Evolutionary conservation across 2,888 invertebrate species (phyloP), one percentile per base, ranked within the genome.

Genomic region (Drosophila neoperkinsi): DNA sequence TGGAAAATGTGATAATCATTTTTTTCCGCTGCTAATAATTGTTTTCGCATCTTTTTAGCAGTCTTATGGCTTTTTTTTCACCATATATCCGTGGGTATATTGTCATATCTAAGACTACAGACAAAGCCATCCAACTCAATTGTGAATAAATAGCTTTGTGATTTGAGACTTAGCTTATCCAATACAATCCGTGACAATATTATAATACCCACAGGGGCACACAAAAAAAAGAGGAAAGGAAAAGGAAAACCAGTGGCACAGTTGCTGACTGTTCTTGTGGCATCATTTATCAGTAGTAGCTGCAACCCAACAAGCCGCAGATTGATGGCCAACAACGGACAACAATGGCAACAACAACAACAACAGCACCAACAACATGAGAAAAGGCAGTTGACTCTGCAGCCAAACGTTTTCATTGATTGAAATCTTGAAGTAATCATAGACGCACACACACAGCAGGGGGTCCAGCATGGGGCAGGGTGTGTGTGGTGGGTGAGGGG

Each of bases 361-460:
- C 25, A 25, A 13, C 34, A 34, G 13, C 34, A 13, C 13, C 50
- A 51, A 13, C 28, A 53, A 34, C 10, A 46, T 28, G 36, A 16
- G 36, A 7, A 41, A 38, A n/a, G n/a, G 34, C 43, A 33, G 46
- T 56, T 76, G 77, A 67, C 71, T 77, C 52, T 71, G 66, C 68
- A 74, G 65, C 58, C 62, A 77, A 81, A 62, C 74, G 81, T 46
- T 57, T 72, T 74, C 70, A 74, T 73, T 88, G 88, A 90, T 88
- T 88, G 88, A 85, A 87, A 87, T 88, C 88, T 84, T 77, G 66
- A 74, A 77, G 74, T 75, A 82, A 82, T 81, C 79, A 79, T 71
- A 73, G 71, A 71, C 65, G 58, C 46, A 16, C 65, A 63, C 43
- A 31, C n/a, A 61, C 64, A 66, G 72, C 78, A 66, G 81, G 77